Percentiles rank a stretch among this genome's conserved stretches.
Evolutionary conservation across 2,113 vertebrate species (phyloP).

Genomic region (Centrocercus urophasianus): DNA sequence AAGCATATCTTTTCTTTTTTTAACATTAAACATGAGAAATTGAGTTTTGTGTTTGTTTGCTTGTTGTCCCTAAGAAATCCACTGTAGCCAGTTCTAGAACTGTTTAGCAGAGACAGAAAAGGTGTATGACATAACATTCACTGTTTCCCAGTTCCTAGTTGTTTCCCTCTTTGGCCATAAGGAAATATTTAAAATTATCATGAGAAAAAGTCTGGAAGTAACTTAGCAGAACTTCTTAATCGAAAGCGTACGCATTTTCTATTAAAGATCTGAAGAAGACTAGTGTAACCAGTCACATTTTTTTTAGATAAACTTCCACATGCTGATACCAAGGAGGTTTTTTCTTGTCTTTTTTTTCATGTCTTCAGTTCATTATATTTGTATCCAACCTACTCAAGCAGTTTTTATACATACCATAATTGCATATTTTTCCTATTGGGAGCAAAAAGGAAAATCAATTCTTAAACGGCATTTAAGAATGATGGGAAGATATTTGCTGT

Average conservation of each 20-base stretch:
- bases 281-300: not conserved
- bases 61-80: not conserved
- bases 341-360: not conserved
- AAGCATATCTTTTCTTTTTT: not conserved
- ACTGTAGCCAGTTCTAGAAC: not conserved
- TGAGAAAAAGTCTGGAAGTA: not conserved
- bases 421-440: not conserved
- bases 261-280: not conserved
- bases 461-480: not conserved
- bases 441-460: not conserved
- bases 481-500: not conserved
- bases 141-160: not conserved
- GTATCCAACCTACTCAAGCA: not conserved
- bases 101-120: not conserved
- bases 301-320: slow-evolving; percentile 26
- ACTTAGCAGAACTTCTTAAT: not conserved
- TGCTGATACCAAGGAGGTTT: not conserved
- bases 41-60: not conserved
- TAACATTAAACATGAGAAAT: not conserved
- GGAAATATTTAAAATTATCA: not conserved
- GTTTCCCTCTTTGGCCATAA: not conserved
- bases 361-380: slow-evolving; percentile 9
- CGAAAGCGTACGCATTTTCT: not conserved
- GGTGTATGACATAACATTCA: not conserved
- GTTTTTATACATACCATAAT: not conserved